These are phyloP conservation scores for Polyodon spathula DNA, from an alignment of 2,113 vertebrate genomes.

Conservation along the genomic window DNA sequence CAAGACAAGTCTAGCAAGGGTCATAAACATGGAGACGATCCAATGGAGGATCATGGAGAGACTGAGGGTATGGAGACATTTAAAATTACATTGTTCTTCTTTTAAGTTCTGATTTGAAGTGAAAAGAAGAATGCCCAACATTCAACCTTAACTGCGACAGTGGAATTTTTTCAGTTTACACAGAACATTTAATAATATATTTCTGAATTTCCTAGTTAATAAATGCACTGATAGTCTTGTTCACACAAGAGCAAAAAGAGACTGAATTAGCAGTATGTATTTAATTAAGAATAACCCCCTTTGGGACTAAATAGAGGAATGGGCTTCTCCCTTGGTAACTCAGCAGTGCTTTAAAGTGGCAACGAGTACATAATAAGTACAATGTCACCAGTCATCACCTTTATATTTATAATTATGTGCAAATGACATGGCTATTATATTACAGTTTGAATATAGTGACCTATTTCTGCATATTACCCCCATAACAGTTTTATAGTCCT, in stretches of 20 bases:
- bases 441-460: background rate
- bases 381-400: background rate
- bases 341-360: background rate
- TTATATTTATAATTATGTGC: background rate
- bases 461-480: background rate
- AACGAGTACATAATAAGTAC: background rate
- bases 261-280: background rate
- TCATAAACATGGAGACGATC: background rate
- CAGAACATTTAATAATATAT: background rate
- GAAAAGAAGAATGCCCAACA: too few relatives aligned
- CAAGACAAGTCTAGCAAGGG: background rate
- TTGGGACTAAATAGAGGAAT: too few relatives aligned
- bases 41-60: background rate
- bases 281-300: slow-evolving; percentile 1
- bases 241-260: background rate
- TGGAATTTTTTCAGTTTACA: too few relatives aligned
- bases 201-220: background rate
- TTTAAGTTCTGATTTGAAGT: too few relatives aligned
- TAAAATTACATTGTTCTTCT: too few relatives aligned
- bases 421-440: background rate
- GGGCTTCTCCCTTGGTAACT: background rate
- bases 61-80: background rate
- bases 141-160: too few relatives aligned
- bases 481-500: too few relatives aligned
- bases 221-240: background rate